Evolutionary conservation across 2,113 vertebrate species (phyloP), one percentile per base, ranked within the genome.

Genomic region (Bambusicola thoracicus): DNA sequence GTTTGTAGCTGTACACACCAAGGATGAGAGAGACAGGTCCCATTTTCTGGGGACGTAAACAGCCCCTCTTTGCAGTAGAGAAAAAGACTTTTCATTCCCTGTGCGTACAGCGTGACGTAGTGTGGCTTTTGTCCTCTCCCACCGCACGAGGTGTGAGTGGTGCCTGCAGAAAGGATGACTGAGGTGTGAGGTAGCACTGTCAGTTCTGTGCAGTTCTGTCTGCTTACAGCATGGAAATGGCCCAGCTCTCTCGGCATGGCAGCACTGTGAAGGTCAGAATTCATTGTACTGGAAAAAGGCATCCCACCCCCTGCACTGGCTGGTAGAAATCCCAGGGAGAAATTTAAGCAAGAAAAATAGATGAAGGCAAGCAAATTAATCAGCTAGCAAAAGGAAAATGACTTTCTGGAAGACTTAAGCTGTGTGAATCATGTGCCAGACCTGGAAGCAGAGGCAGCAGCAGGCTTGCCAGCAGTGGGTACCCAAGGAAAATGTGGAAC

Each of bases 321-420:
- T 94, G 87, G 91, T 68, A 91, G 72, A 91, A 95, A 81, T 94
- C 87, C 91, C 76, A 86, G 46, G 30, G 93, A 92, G 61, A 61
- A 74, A 74, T 91, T 72, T 65, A 78, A 89, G 59, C 44, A 90
- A 89, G 40, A 93, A 95, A 94, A 95, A 87, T 36, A 89, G 85
- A 94, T 93, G 92, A 94, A 95, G 95, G 86, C 53, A 75, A 95
- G 79, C 10, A 91, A 90, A 94, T 95, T 82, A 94, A 94, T 96
- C 84, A 92, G 61, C 81, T 81, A 81, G 69, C 27, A 75, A 70
- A 80, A 93, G 55, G 87, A 66, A 93, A 96, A 74, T 13, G 0
- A 70, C 58, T 41, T 88, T 87, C 69, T 94, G 18, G 55, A 80
- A 86, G 89, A 55, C 69, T 46, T 82, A 69, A 85, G 48, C 8